Percentiles rank a stretch among this genome's conserved stretches.
These are phyloP conservation scores for Chydorus sphaericus DNA, from an alignment of 2,888 invertebrate genomes.

Conservation along the genomic window DNA sequence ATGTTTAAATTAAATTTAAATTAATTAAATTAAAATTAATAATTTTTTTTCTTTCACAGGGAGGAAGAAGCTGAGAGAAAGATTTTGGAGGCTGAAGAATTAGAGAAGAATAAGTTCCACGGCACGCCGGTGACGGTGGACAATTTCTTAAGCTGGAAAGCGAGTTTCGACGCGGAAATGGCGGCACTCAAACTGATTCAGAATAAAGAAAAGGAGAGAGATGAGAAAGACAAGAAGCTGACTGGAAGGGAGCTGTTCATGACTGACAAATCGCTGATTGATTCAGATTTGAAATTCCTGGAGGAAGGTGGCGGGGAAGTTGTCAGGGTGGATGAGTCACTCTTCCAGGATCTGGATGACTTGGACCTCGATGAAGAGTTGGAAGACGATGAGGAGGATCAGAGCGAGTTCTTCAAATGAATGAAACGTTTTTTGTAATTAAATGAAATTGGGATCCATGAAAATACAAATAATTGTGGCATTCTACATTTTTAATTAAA, in stretches of 20 bases:
- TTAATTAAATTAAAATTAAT: no score
- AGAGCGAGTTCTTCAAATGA: no score
- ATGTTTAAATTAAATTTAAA: no score
- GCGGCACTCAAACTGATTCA: conserved; percentile 41
- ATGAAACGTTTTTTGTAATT: no score
- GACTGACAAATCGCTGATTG: conserved; percentile 78
- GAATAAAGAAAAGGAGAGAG: conserved; percentile 49
- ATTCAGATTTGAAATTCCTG: conserved; percentile 90
- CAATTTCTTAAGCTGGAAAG: conserved; percentile 87
- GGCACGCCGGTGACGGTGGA: conserved; percentile 92
- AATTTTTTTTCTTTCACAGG: no score
- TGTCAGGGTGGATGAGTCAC: conserved; percentile 82
- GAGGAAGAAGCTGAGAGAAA: conserved; percentile 54
- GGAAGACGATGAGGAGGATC: conserved; percentile 47
- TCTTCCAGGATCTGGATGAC: conserved; percentile 73
- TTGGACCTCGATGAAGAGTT: conserved; percentile 48
- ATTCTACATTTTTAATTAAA: no score
- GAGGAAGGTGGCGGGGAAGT: conserved; percentile 68
- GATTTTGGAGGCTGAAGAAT: conserved; percentile 64
- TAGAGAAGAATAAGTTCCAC: conserved; percentile 78
- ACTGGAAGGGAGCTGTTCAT: conserved; percentile 90
- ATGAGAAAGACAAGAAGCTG: conserved; percentile 61
- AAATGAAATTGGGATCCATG: no score
- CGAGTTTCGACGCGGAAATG: conserved; percentile 79
- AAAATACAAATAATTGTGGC: no score